Percentiles rank a stretch among this genome's conserved stretches.
phyloP scores from a whole-genome alignment of 2,888 invertebrate species.

The Rosalia funebris region DNA sequence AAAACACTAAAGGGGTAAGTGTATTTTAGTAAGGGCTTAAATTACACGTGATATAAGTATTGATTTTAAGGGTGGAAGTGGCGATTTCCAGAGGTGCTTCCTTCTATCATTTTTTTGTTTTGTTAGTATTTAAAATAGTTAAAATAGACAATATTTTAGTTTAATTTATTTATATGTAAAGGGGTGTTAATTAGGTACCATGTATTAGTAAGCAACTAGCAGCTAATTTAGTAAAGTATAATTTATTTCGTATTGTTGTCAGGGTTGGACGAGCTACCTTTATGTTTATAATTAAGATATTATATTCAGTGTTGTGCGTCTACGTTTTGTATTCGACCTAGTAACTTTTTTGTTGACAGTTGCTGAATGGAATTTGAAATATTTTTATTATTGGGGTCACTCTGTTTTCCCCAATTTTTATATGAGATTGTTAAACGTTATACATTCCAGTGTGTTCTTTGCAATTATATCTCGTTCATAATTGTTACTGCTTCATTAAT shows the following conservation, averaged over 20 bases:
- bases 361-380: constrained; percentile 60
- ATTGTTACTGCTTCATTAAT: not conserved
- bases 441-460: constrained; percentile 34
- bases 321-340: constrained; percentile 39
- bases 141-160: no score
- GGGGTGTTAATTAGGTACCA: no score
- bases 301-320: no score
- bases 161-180: no score
- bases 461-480: constrained; percentile 5
- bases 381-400: constrained; percentile 61
- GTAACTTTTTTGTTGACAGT: constrained; percentile 51
- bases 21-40: constrained; percentile 24
- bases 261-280: no score
- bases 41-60: constrained; percentile 55
- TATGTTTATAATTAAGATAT: no score
- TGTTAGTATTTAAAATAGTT: no score
- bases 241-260: no score
- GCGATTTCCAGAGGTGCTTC: constrained; percentile 24
- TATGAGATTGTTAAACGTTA: constrained; percentile 43
- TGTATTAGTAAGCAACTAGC: no score
- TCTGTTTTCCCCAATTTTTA: constrained; percentile 58
- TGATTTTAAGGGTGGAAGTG: constrained; percentile 41
- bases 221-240: no score
- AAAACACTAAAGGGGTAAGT: constrained; percentile 36
- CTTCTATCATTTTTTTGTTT: no score